Evolutionary conservation across 2,113 vertebrate species (phyloP), one percentile per base, ranked within the genome.

Genomic region (Sinocyclocheilus anophthalmus): DNA sequence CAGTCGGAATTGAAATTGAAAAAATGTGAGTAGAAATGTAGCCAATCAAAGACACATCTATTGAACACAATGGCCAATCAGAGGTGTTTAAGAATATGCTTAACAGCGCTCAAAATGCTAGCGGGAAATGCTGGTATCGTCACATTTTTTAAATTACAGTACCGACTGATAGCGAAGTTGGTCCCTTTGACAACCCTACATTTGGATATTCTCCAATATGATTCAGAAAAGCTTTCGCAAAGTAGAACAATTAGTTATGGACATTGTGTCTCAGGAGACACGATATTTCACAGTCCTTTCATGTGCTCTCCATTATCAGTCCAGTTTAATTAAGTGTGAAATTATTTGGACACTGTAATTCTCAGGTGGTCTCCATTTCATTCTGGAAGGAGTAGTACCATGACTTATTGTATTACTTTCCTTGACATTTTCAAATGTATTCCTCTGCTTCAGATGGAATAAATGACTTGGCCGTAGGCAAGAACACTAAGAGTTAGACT

Each of bases 401-500:
- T 65, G 59, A 81, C 55, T 50, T 11, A 18, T 9, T 76, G 72
- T 22, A 33, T 33, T 33, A 33, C 57, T 81, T 84, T 14, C 33
- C n/a, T 24, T 87, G 69, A 82, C 72, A 69, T 59, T 76, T 78
- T 45, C n/a, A 55, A 53, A 85, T 48, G 26, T 85, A n/a, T 53
- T 84, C 30, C 14, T 30, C 12, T 42, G 1, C 16, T 67, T 50
- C 78, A 77, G 39, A 76, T 69, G 59, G 70, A 88, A 85, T 61
- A 69, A 69, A 85, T 82, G 59, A 45, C 14, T 82, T 85, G n/a
- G 39, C 78, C 57, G 37, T 48, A 59, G 39, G 70, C 57, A 76
- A 67, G 12, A 69, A 20, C 20, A n/a, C 48, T 45, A 11, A 53
- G 67, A 86, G 73, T 75, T 84, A 1, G 86, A 88, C 88, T 86